Percentiles rank a stretch among this genome's conserved stretches.
Evolutionary conservation across 2,797 vertebrate species (phyloP).

Genomic region (Typhlichthys eigenmanni): DNA sequence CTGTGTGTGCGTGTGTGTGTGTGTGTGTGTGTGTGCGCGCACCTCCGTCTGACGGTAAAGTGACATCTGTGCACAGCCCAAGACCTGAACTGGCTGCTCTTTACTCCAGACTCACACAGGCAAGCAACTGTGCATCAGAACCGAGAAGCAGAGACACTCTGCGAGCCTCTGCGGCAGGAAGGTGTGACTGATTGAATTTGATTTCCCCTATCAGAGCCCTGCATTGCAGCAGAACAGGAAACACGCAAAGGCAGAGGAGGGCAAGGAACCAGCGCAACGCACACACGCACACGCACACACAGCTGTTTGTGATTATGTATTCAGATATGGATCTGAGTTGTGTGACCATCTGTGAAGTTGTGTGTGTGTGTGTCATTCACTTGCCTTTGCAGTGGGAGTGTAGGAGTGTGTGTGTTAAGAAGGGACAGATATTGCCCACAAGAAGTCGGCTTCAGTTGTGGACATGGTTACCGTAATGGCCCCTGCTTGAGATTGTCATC

Average conservation of each 20-base stretch:
- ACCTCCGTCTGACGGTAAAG: slow-evolving; percentile 42
- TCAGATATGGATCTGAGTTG: slow-evolving; percentile 15
- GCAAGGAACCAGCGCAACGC: slow-evolving; percentile 21
- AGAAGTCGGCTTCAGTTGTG: slow-evolving; percentile 12
- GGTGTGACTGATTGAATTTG: slow-evolving; percentile 63
- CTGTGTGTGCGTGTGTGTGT: background rate
- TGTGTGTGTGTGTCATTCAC: background rate
- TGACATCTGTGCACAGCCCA: slow-evolving; percentile 47
- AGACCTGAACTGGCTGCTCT: slow-evolving; percentile 33
- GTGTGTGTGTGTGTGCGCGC: background rate
- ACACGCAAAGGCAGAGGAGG: slow-evolving; percentile 52
- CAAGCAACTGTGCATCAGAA: slow-evolving; percentile 57
- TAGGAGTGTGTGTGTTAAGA: background rate
- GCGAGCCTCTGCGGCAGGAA: slow-evolving; percentile 29
- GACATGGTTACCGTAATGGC: slow-evolving; percentile 30
- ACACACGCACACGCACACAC: background rate
- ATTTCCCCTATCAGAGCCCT: slow-evolving; percentile 57
- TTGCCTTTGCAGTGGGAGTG: background rate
- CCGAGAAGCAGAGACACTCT: slow-evolving; percentile 46
- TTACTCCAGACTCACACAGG: slow-evolving; percentile 51
- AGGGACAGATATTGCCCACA: slow-evolving; percentile 9
- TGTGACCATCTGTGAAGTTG: slow-evolving; percentile 25
- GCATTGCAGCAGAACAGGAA: slow-evolving; percentile 46
- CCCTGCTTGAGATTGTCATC: slow-evolving; percentile 14
- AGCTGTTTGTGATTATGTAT: slow-evolving; percentile 17